phyloP scores from a whole-genome alignment of 2,797 vertebrate species.

The Denticeps clupeoides region DNA sequence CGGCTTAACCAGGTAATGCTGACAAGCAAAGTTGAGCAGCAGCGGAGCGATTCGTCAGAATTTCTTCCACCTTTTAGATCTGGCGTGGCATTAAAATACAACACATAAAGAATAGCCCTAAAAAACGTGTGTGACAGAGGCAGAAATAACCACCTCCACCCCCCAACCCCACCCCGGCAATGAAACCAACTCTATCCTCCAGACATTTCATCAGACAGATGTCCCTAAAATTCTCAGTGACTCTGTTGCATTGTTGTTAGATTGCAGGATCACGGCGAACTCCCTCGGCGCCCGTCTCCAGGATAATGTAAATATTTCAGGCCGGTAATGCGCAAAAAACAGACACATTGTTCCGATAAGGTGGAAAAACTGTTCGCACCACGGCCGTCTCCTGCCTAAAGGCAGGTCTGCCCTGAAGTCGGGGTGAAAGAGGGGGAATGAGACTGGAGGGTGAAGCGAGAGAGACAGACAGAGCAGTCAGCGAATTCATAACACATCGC shows the following conservation, averaged over 20 bases:
- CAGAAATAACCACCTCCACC: constrained; percentile 46
- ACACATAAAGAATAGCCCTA: constrained; percentile 58
- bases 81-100: constrained; percentile 52
- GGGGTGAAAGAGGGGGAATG: constrained; percentile 37
- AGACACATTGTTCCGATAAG: constrained; percentile 71
- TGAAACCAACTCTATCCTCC: constrained; percentile 68
- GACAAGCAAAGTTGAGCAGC: constrained; percentile 23
- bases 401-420: no score
- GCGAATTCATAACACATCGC: no score
- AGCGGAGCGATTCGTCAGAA: constrained; percentile 37
- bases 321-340: constrained; percentile 62
- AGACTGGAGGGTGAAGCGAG: constrained; percentile 14
- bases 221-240: constrained; percentile 64
- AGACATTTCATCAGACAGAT: constrained; percentile 69
- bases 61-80: constrained; percentile 35
- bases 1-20: no score
- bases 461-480: constrained; percentile 29
- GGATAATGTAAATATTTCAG: constrained; percentile 71
- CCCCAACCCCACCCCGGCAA: constrained; percentile 44
- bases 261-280: constrained; percentile 62
- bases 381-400: constrained; percentile 47
- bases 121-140: constrained; percentile 52
- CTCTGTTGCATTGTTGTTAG: constrained; percentile 70
- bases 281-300: constrained; percentile 49
- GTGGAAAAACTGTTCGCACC: constrained; percentile 56